Evolutionary conservation across 2,888 invertebrate genomes (phyloP).

Genomic region (Drosophila barbarae): DNA sequence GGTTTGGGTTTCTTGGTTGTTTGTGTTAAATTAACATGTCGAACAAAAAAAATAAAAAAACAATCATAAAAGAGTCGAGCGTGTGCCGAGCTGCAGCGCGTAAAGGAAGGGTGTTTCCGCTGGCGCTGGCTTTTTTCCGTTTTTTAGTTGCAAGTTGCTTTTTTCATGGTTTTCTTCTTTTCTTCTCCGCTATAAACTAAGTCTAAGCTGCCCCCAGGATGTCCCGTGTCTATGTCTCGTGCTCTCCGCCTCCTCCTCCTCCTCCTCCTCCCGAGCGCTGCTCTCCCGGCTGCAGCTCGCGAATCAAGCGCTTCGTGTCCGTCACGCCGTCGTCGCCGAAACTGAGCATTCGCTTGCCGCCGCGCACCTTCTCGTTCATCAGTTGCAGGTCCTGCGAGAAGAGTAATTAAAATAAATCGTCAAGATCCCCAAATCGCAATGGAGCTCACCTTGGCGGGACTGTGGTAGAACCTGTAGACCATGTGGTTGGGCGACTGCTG

Average conservation of each 20-base stretch:
- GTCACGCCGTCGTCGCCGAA: conserved; percentile 65
- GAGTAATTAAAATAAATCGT: not conserved
- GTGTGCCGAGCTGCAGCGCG: conserved; percentile 1
- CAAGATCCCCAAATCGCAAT: too few relatives aligned
- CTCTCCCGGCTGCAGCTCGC: conserved; percentile 31
- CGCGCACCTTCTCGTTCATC: conserved; percentile 75
- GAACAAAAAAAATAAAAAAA: conserved; percentile 33
- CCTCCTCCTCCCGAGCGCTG: not conserved
- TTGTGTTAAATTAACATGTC: conserved; percentile 34
- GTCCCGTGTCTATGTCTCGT: conserved; percentile 30
- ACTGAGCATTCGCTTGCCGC: conserved; percentile 75
- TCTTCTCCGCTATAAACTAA: conserved; percentile 19
- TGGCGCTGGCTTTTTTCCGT: not conserved
- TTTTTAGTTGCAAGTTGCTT: conserved; percentile 3
- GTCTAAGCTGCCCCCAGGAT: conserved; percentile 36
- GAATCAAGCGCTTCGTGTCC: conserved; percentile 39
- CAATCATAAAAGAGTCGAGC: conserved; percentile 34
- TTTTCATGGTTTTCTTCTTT: conserved; percentile 6
- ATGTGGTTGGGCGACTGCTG: conserved; percentile 76
- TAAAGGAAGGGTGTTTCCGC: conserved; percentile 2
- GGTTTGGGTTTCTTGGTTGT: not conserved
- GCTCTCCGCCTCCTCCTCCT: conserved; percentile 2
- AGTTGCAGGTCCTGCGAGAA: conserved; percentile 68
- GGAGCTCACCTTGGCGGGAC: conserved; percentile 77
- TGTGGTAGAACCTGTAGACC: conserved; percentile 76